Conservation (phyloP, 1,140 invertebrate species). For the Drosophila mauritiana region DNA sequence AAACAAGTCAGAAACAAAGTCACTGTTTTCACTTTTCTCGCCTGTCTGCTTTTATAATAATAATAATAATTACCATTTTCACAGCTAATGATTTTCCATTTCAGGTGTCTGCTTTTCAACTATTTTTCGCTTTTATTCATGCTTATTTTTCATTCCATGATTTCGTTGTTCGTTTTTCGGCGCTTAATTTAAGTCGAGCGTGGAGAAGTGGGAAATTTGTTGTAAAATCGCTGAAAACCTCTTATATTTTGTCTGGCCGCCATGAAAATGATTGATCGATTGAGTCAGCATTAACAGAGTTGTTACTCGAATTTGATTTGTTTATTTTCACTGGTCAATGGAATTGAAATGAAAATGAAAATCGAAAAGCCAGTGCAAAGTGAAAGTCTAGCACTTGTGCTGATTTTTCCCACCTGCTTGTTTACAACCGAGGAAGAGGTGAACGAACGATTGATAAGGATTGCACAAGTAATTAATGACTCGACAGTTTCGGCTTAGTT, state of each 20-base stretch:
- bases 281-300: slow-evolving; percentile 48
- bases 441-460: slow-evolving; percentile 40
- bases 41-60: slow-evolving; percentile 28
- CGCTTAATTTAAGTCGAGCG: slow-evolving; percentile 42
- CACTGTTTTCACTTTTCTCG: slow-evolving; percentile 50
- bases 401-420: slow-evolving; percentile 34
- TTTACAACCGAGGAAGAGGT: slow-evolving; percentile 12
- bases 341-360: slow-evolving; percentile 27
- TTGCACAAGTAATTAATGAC: slow-evolving; percentile 20
- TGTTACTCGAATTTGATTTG: slow-evolving; percentile 40
- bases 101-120: slow-evolving; percentile 39
- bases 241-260: slow-evolving; percentile 17
- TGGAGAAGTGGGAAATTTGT: slow-evolving; percentile 28
- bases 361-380: slow-evolving; percentile 23
- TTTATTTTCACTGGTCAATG: slow-evolving; percentile 34
- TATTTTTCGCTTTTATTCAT: slow-evolving; percentile 33
- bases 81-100: slow-evolving; percentile 59
- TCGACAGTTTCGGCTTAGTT: slow-evolving; percentile 12
- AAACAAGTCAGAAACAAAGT: neutral
- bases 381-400: slow-evolving; percentile 54
- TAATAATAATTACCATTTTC: slow-evolving; percentile 60
- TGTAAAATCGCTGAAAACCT: slow-evolving; percentile 42
- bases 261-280: slow-evolving; percentile 33
- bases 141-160: slow-evolving; percentile 13
- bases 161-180: slow-evolving; percentile 36